phyloP scores from a whole-genome alignment of 1,140 invertebrate species.

The Diorhabda carinulata region DNA sequence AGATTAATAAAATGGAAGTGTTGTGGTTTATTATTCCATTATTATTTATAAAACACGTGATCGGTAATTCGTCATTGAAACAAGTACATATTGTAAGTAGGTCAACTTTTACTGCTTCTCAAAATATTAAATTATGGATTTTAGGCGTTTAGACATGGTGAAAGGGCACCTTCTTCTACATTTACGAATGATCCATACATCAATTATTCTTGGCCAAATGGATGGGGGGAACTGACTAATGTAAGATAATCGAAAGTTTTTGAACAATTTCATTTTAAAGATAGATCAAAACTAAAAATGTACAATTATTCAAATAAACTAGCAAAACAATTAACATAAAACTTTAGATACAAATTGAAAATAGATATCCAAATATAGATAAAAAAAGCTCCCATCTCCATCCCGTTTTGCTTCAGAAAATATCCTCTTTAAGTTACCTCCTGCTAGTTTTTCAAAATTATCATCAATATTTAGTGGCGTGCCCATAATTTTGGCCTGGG shows the following conservation, averaged over 20 bases:
- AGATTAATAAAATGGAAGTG: too few species aligned
- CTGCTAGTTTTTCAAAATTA: too few species aligned
- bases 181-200: constrained; percentile 70
- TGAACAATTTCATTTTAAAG: neutral
- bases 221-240: constrained; percentile 68
- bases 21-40: too few species aligned
- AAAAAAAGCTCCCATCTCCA: neutral
- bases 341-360: neutral
- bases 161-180: constrained; percentile 61
- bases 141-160: constrained; percentile 72
- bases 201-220: constrained; percentile 64
- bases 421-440: neutral
- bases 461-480: too few species aligned
- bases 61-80: neutral
- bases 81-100: constrained; percentile 12
- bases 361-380: neutral
- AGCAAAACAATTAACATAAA: neutral
- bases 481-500: too few species aligned
- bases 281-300: neutral
- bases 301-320: neutral
- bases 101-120: neutral
- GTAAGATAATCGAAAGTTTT: constrained; percentile 48
- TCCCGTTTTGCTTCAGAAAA: neutral
- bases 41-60: neutral
- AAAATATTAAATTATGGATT: constrained; percentile 15